Base-by-base conservation (phyloP, 2,888 invertebrate species). In the Synanthedon vespiformis region DNA sequence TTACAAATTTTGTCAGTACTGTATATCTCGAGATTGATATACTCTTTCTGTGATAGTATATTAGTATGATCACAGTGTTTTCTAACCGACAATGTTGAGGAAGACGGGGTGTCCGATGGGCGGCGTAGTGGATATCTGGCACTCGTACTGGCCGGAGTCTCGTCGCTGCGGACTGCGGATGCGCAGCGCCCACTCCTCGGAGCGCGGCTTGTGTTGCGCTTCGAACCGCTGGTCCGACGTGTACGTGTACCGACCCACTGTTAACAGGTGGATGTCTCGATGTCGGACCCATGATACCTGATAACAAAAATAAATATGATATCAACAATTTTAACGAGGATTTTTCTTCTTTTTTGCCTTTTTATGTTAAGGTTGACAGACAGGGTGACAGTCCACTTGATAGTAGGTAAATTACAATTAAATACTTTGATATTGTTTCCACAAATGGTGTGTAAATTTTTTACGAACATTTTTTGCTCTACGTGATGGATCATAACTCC, bases 251-350 rank as follows among this genome's bases (percentile, higher is more conserved):
- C 94, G 91, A 18, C 96, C 96, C 61, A 96, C 95, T 2, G 96
- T 96, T 64, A 96, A 89, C 68, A 96, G 85, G 81, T 96, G 96
- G 64, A 96, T 94, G 82, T 96, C 96, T 58, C 95, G 90, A 82
- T 96, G 95, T 52, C 96, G 91, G 52, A 96, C 94, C 96, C 96
- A 96, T 61, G 95, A 96, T 62, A 96, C 96, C 93, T 96, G 90
- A 55, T 77, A 74, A 56, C 62, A 57, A 53, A 59, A 49, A 57
- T 34, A 8, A 13, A 12, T 6, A 40, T 12, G 40, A 50, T 16
- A 18, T 34, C 2, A 8, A 34, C 1, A 34, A 34, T 10, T 34
- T 34, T 8, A n/a, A 16, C 6, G 3, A 44, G n/a, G 5, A 0
- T 22, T 22, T 18, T 18, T 18, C 16, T 16, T 16, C 3, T 18